phyloP scores from a whole-genome alignment of 2,888 invertebrate genomes.

The Drosophila atripex region DNA sequence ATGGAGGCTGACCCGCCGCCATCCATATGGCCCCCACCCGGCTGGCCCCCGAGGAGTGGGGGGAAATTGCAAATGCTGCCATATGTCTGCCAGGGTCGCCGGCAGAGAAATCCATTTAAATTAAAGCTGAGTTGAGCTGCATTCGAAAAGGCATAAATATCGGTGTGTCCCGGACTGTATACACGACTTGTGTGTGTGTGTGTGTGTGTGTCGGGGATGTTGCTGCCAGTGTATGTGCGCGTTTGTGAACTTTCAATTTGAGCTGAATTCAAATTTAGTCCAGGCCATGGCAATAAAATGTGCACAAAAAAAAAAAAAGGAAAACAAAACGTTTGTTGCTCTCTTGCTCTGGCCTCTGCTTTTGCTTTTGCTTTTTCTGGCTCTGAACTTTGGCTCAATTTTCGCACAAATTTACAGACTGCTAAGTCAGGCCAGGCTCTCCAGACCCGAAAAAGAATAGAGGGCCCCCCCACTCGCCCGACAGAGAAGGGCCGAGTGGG shows the following conservation, averaged over 20 bases:
- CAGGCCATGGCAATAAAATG: constrained; percentile 68
- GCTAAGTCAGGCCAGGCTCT: constrained; percentile 26
- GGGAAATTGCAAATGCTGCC: constrained; percentile 71
- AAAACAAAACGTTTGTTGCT: constrained; percentile 32
- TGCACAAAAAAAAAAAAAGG: constrained; percentile 25
- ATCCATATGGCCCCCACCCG: constrained; percentile 18
- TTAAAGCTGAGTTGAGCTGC: constrained; percentile 79
- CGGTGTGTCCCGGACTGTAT: constrained; percentile 32
- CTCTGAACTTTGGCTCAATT: constrained; percentile 75
- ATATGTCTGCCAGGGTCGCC: constrained; percentile 63
- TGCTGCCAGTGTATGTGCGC: constrained; percentile 32
- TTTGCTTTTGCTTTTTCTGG: constrained; percentile 32
- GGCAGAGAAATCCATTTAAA: constrained; percentile 74
- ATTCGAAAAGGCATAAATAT: constrained; percentile 78
- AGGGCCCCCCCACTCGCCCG: neutral
- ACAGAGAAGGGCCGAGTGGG: neutral
- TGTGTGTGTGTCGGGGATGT: constrained; percentile 35
- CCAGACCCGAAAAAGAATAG: constrained; percentile 9
- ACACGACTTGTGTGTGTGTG: constrained; percentile 11
- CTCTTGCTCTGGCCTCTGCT: constrained; percentile 8
- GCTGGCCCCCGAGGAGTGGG: constrained; percentile 22
- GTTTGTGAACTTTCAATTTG: constrained; percentile 76
- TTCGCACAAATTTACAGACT: constrained; percentile 74
- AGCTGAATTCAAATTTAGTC: constrained; percentile 74
- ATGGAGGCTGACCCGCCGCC: constrained; percentile 38